phyloP scores from a whole-genome alignment of 92 coral and sea anemone genomes.

The Zoanthus solanderi region DNA sequence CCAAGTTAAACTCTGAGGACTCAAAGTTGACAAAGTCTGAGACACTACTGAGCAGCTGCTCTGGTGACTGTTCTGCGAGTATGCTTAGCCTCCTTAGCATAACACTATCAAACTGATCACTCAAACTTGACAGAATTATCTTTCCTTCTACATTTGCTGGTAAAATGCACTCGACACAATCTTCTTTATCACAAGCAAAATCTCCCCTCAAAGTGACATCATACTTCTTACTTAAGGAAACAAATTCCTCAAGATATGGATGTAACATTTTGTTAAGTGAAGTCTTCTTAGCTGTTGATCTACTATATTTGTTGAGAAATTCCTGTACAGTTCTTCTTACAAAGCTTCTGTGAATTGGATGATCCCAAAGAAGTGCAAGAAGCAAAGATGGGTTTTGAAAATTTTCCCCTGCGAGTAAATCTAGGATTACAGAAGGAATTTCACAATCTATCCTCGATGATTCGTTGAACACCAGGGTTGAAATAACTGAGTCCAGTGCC shows the following conservation, averaged over 20 bases:
- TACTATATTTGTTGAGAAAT: conserved; percentile 13
- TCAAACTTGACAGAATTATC: conserved; percentile 2
- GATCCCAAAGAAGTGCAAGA: conserved; percentile 70
- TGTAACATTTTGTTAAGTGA: conserved; percentile 63
- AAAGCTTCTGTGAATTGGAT: conserved; percentile 73
- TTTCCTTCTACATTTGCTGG: conserved; percentile 43
- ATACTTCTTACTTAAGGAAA: conserved; percentile 50
- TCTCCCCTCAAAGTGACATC: not conserved
- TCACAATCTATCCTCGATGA: conserved; percentile 35
- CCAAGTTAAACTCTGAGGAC: conserved; percentile 39
- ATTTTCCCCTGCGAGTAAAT: conserved; percentile 62
- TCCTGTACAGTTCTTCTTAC: conserved; percentile 60
- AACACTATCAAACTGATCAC: conserved; percentile 22
- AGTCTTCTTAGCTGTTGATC: conserved; percentile 55
- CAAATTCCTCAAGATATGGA: conserved; percentile 79
- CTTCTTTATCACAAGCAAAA: conserved; percentile 43
- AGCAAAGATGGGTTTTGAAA: conserved; percentile 86
- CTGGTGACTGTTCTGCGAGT: conserved; percentile 49
- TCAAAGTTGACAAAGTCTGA: conserved; percentile 64
- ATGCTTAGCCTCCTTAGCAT: conserved; percentile 48
- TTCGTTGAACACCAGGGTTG: conserved; percentile 34
- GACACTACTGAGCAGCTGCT: conserved; percentile 44
- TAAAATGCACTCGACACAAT: conserved; percentile 28
- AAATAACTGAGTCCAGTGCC: conserved; percentile 75
- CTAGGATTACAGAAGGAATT: conserved; percentile 60